Evolutionary conservation across 2,113 vertebrate species (phyloP).

Genomic region (Mustelus asterias): DNA sequence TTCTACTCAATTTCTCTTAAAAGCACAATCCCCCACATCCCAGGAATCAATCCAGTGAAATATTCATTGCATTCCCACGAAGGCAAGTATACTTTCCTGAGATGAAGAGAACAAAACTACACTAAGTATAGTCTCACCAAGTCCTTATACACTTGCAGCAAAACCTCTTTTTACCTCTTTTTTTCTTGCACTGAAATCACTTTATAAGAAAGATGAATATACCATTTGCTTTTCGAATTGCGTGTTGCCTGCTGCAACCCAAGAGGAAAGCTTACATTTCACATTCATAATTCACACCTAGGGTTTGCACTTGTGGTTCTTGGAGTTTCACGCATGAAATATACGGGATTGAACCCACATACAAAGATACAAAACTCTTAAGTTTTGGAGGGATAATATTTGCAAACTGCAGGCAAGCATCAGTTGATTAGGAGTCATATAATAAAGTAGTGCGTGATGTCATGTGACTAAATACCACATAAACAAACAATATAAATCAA

Average conservation of each 20-base stretch:
- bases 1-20: not conserved
- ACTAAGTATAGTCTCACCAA: not conserved
- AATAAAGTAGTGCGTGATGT: not conserved
- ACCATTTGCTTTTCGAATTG: not conserved
- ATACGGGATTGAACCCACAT: not conserved
- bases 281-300: not conserved
- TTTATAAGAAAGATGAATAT: not conserved
- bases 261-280: not conserved
- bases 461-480: not conserved
- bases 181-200: not conserved
- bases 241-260: not conserved
- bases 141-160: not conserved
- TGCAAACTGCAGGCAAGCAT: not conserved
- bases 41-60: not conserved
- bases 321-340: not conserved
- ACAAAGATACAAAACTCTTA: not conserved
- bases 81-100: not conserved
- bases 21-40: not conserved
- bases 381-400: not conserved
- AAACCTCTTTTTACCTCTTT: not conserved
- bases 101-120: not conserved
- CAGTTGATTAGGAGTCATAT: not conserved
- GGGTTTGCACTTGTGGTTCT: not conserved
- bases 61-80: no score
- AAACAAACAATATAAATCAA: not conserved